A percentile compares a stretch with the other conserved stretches of the same genome.
Conservation (phyloP, 2,113 vertebrate species). For the Charadrius vociferus region DNA sequence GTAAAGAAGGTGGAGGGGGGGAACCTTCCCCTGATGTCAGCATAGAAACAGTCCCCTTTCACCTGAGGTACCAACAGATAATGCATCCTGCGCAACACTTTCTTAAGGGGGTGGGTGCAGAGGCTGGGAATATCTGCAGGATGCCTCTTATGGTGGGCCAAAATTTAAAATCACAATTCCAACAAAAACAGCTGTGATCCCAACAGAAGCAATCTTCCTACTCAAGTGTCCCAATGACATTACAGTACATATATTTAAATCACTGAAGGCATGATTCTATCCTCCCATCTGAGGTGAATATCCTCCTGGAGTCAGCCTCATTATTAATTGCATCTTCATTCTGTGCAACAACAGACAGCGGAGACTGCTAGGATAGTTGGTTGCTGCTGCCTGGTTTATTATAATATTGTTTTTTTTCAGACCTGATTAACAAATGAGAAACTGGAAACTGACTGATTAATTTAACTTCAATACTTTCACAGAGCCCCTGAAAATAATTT, state of each 20-base stretch:
- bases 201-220: conserved; percentile 6
- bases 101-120: not conserved
- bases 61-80: not conserved
- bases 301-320: not conserved
- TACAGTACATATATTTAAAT: conserved; percentile 28
- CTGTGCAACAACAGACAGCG: conserved; percentile 6
- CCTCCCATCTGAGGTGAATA: not conserved
- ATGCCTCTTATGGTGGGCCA: not conserved
- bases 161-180: not conserved
- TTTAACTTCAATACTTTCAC: conserved; percentile 75
- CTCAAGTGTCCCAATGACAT: not conserved
- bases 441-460: conserved; percentile 85
- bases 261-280: not conserved
- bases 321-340: conserved; percentile 60
- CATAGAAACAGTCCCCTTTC: not conserved
- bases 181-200: not conserved
- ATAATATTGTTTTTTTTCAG: conserved; percentile 66
- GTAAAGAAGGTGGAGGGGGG: not conserved
- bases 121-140: not conserved
- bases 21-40: not conserved
- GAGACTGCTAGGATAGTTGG: conserved; percentile 70
- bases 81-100: fast-evolving
- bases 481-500: conserved; percentile 74
- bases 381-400: conserved; percentile 81
- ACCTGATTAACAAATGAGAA: conserved; percentile 83